Evolutionary conservation across 2,888 invertebrate genomes (phyloP).

Genomic region (Apodemia mormo): DNA sequence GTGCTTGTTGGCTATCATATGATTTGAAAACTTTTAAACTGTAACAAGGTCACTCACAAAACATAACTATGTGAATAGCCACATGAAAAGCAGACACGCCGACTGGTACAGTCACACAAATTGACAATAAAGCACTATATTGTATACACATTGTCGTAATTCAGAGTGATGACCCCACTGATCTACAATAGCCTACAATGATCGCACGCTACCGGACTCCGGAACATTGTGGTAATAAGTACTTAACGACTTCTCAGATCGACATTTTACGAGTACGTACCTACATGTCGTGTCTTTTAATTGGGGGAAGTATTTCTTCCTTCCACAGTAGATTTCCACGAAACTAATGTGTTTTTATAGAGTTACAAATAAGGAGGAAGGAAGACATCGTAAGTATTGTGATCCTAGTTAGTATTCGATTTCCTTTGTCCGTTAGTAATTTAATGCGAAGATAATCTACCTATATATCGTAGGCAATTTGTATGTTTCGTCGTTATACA

Average conservation of each 20-base stretch:
- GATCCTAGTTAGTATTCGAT: too few species aligned
- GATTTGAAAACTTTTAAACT: conserved; percentile 22
- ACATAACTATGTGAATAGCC: conserved; percentile 18
- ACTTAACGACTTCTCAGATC: conserved; percentile 38
- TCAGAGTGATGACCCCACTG: conserved; percentile 60
- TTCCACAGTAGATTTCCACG: background rate
- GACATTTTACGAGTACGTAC: conserved; percentile 28
- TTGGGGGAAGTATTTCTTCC: conserved; percentile 13
- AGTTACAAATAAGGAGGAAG: background rate
- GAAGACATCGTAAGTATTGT: too few species aligned
- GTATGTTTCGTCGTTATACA: too few species aligned
- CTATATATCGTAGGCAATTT: too few species aligned
- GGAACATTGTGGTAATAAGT: conserved; percentile 38
- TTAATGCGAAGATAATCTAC: too few species aligned
- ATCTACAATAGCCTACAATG: conserved; percentile 38
- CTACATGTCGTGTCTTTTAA: background rate
- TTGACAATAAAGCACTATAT: conserved; percentile 53
- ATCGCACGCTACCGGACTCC: conserved; percentile 50
- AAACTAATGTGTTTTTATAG: background rate
- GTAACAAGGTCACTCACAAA: conserved; percentile 13
- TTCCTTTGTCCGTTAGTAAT: too few species aligned
- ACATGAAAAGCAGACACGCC: conserved; percentile 25
- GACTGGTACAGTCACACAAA: conserved; percentile 25
- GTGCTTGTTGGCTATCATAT: too few species aligned
- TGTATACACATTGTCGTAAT: conserved; percentile 56